Base-by-base conservation (phyloP, 2,888 invertebrate genomes). In the Macrosiphum euphorbiae region DNA sequence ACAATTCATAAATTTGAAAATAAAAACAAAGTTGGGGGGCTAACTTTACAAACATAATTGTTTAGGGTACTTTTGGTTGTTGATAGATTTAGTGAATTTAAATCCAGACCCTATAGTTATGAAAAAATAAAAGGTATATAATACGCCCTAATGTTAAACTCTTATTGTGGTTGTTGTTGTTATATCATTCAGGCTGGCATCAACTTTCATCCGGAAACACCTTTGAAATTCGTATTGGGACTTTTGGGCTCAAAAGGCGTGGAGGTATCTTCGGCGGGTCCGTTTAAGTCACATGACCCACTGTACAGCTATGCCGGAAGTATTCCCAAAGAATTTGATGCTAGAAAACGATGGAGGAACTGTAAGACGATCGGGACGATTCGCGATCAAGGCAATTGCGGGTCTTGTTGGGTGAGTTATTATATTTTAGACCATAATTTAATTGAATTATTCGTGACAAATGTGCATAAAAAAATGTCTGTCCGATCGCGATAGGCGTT, bases 311-410 rank as follows among this genome's bases (percentile, higher is more conserved):
- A 26, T 0, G 13, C 5, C 0, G 3, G 0, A 5, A 84, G 47
- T 28, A 88, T 95, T 78, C 98, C 98, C 0, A 97, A 97, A 44
- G 96, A 97, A 95, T 99, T 99, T 95, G 98, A 99, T 96, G 96
- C 98, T 0, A 96, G 98, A 84, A 96, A 96, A 92, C 96, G 97
- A 94, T 99, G 98, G 98, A 97, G 98, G 0, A 95, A 98, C 95
- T 99, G 99, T 95, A 98, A 98, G 0, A 98, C 98, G 28, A 97
- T 99, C 95, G 96, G 96, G 90, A 97, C 98, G 96, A 97, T 98
- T 94, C 96, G 98, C 95, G 98, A 98, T 96, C 98, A 98, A 96
- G 98, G 98, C n/a, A 97, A 98, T n/a, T 99, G 99, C 95, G 99
- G 99, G 55, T 98, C 98, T 85, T 99, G 99, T 95, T 97, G 97